phyloP scores from a whole-genome alignment of 2,888 invertebrate species.

The Ennomos erosarius region DNA sequence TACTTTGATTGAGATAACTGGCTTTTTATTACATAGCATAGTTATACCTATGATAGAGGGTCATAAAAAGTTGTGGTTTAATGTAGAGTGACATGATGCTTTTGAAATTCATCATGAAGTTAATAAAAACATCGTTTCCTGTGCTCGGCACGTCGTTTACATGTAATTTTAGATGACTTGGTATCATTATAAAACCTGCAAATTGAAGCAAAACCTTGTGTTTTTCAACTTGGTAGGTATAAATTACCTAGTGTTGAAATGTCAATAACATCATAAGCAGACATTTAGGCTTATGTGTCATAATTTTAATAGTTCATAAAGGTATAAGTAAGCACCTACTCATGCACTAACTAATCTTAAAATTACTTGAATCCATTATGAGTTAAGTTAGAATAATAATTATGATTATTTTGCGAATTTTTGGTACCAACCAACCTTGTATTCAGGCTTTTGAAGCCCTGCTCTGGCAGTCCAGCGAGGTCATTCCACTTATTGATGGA shows the following conservation, averaged over 20 bases:
- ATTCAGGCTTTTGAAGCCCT: constrained; percentile 85
- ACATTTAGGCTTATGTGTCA: too few relatives aligned
- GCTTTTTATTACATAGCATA: neutral
- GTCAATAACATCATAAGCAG: too few relatives aligned
- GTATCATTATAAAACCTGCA: neutral
- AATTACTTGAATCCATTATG: too few relatives aligned
- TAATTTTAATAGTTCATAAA: too few relatives aligned
- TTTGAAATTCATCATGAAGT: neutral
- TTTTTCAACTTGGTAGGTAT: too few relatives aligned
- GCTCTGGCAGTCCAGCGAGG: constrained; percentile 87
- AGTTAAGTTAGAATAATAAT: too few relatives aligned
- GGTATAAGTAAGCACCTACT: too few relatives aligned
- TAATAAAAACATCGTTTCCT: constrained; percentile 6
- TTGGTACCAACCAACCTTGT: constrained; percentile 60
- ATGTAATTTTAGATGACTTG: neutral
- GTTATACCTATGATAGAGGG: neutral
- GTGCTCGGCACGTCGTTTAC: neutral
- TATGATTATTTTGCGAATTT: neutral
- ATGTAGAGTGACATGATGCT: constrained; percentile 3
- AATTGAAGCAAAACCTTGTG: too few relatives aligned
- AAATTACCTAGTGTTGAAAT: too few relatives aligned
- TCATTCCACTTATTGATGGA: constrained; percentile 88
- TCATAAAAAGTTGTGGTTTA: constrained; percentile 3
- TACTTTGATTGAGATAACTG: neutral
- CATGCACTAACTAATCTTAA: too few relatives aligned